Evolutionary conservation across 2,113 vertebrate genomes (phyloP).

Genomic region (Pseudonaja textilis): DNA sequence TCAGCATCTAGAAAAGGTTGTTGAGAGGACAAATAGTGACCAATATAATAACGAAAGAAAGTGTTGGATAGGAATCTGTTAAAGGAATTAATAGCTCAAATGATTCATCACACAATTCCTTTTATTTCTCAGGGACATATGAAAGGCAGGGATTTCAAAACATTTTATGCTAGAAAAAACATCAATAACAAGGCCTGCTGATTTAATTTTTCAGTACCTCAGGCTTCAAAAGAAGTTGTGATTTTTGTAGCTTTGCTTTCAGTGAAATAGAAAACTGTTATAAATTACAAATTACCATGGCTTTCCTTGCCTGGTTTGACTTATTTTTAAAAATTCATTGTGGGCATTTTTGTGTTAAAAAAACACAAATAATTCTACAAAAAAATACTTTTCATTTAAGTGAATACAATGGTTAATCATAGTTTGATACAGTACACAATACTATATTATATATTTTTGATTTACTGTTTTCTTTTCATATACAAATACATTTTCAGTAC

Average conservation of each 20-base stretch:
- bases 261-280: constrained; percentile 58
- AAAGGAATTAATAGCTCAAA: constrained; percentile 75
- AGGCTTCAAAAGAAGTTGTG: constrained; percentile 71
- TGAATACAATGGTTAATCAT: neutral
- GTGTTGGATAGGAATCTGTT: constrained; percentile 75
- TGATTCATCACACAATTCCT: constrained; percentile 71
- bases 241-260: constrained; percentile 66
- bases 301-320: constrained; percentile 39
- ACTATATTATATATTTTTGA: neutral
- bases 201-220: constrained; percentile 72
- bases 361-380: constrained; percentile 34
- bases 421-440: neutral
- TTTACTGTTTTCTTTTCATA: neutral
- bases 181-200: constrained; percentile 74
- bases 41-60: constrained; percentile 8
- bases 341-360: constrained; percentile 29
- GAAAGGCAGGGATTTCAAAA: constrained; percentile 76
- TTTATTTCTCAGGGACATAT: constrained; percentile 73
- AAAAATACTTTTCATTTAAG: neutral
- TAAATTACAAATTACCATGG: constrained; percentile 55
- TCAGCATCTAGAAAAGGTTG: neutral
- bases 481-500: neutral
- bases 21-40: constrained; percentile 11
- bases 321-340: constrained; percentile 51
- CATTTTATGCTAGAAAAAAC: constrained; percentile 76